A percentile compares a stretch with the other conserved stretches of the same genome.
Conservation (phyloP, 2,888 invertebrate species). For the Acrobasis suavella region DNA sequence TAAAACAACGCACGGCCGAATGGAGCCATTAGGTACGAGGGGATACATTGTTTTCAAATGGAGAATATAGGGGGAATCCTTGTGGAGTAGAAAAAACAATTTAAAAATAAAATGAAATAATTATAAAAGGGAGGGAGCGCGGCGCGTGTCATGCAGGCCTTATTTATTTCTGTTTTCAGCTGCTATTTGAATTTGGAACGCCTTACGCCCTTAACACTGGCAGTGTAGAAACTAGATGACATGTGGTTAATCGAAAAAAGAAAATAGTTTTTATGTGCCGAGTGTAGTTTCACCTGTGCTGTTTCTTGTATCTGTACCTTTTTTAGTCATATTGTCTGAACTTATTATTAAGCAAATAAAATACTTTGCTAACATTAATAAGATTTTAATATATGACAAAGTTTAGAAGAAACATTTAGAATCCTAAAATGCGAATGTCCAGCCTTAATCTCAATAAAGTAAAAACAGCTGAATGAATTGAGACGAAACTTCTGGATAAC, state of each 20-base stretch:
- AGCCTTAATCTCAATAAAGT: too few relatives aligned
- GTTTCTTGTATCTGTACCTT: background rate
- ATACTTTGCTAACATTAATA: too few relatives aligned
- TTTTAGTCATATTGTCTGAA: background rate
- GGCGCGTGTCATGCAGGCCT: conserved; percentile 75
- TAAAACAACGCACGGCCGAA: conserved; percentile 79
- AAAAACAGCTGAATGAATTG: too few relatives aligned
- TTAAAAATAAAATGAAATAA: conserved; percentile 82
- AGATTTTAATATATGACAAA: too few relatives aligned
- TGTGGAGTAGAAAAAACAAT: conserved; percentile 79
- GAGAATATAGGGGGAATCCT: conserved; percentile 73
- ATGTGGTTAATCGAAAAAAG: conserved; percentile 57
- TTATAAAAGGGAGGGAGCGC: conserved; percentile 76
- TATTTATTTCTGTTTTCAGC: conserved; percentile 78
- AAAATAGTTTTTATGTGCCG: conserved; percentile 29
- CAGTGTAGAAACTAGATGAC: conserved; percentile 44
- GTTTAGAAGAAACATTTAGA: too few relatives aligned
- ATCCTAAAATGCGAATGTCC: too few relatives aligned
- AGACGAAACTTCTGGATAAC: too few relatives aligned
- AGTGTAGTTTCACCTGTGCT: conserved; percentile 10
- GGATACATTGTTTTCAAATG: conserved; percentile 72
- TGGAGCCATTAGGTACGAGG: conserved; percentile 69
- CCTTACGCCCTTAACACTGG: conserved; percentile 40
- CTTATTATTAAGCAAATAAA: too few relatives aligned
- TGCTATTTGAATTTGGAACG: conserved; percentile 70